Evolutionary conservation across 2,797 vertebrate species (phyloP).

Genomic region (Columba guinea): DNA sequence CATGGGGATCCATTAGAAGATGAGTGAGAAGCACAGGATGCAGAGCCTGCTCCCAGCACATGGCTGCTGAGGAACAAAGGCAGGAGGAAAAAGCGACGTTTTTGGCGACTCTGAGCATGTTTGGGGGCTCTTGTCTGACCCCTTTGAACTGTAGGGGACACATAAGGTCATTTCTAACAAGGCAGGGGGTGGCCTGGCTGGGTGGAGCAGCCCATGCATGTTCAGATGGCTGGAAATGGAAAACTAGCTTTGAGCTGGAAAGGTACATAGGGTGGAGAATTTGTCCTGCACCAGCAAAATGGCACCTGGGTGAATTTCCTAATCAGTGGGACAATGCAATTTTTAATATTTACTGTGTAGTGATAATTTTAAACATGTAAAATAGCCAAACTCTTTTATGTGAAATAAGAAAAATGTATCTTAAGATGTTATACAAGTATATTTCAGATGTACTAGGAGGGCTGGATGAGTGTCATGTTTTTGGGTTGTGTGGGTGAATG

Average conservation of each 20-base stretch:
- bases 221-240: not conserved
- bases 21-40: constrained; percentile 21
- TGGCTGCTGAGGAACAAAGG: not conserved
- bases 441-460: not conserved
- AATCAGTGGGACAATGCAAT: not conserved
- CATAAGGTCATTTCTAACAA: not conserved
- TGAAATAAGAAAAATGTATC: not conserved
- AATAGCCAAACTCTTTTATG: not conserved
- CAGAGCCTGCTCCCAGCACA: not conserved
- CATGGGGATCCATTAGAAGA: constrained; percentile 18
- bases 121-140: not conserved
- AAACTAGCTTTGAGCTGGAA: not conserved
- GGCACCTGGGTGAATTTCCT: not conserved
- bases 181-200: not conserved
- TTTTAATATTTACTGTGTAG: not conserved
- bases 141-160: not conserved
- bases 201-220: not conserved
- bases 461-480: not conserved
- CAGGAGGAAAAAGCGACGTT: not conserved
- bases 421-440: not conserved
- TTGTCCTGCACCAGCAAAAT: not conserved
- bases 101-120: not conserved
- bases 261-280: not conserved
- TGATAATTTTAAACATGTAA: not conserved
- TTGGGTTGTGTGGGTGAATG: not conserved